Conservation (phyloP, 92 coral and sea anemone genomes). For the Phenganax stokvisi region DNA sequence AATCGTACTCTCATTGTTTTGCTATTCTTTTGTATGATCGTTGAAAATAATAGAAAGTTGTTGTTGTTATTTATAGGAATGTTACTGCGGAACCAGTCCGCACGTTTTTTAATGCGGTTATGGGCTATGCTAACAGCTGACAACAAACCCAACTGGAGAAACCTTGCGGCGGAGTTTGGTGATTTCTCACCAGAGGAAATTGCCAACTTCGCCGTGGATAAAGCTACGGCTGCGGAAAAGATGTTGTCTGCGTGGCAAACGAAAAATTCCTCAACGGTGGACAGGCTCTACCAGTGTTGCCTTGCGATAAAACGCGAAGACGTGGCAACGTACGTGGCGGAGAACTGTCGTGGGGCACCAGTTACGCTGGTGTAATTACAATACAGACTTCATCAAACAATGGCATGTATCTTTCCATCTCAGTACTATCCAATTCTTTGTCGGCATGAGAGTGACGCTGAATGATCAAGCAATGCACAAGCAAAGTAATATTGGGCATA, state of each 20-base stretch:
- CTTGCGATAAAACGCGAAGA: neutral
- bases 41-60: no score
- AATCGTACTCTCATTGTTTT: no score
- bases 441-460: no score
- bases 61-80: no score
- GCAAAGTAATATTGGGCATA: no score
- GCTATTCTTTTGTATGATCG: no score
- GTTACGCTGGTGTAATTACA: no score
- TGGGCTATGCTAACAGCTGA: neutral
- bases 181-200: neutral
- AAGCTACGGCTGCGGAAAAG: neutral
- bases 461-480: no score
- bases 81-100: neutral
- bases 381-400: no score
- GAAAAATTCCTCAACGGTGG: neutral
- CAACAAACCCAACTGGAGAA: neutral
- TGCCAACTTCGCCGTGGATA: neutral
- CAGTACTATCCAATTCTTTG: no score
- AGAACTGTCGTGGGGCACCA: neutral
- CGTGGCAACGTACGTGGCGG: neutral
- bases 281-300: neutral
- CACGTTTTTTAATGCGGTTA: neutral
- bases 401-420: no score
- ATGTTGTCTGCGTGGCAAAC: constrained; percentile 15
- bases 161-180: neutral